These are phyloP conservation scores for Festucalex cinctus DNA, from an alignment of 2,113 vertebrate species.

Conservation along the genomic window DNA sequence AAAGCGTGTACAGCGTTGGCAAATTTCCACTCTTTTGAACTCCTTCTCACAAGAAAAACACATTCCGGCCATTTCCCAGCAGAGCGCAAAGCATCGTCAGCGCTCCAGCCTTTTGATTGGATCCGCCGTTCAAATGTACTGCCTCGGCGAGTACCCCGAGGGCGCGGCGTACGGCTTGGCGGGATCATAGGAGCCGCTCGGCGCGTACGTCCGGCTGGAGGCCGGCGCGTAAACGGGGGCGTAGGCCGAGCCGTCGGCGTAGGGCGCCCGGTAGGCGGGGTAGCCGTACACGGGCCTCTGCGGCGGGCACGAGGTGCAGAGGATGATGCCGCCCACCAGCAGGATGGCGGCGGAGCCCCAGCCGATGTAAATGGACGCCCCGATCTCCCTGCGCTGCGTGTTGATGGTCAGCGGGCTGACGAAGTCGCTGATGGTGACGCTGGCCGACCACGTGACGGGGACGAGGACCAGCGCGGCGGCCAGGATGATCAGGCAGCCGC, in stretches of 20 bases:
- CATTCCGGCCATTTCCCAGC: slow-evolving; percentile 2
- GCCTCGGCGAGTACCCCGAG: slow-evolving; percentile 36
- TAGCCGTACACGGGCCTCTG: slow-evolving; percentile 42
- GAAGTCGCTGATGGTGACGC: slow-evolving; percentile 69
- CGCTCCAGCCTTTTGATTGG: too few species aligned
- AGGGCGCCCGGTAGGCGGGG: slow-evolving; percentile 27
- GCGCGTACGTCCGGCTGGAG: slow-evolving; percentile 47
- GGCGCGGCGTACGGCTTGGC: slow-evolving; percentile 56
- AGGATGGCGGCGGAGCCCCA: slow-evolving; percentile 62
- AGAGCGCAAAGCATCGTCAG: too few species aligned
- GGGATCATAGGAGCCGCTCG: slow-evolving; percentile 42
- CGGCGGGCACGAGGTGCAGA: slow-evolving; percentile 73
- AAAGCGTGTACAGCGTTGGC: too few species aligned
- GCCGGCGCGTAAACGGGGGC: slow-evolving; percentile 52
- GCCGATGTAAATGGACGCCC: slow-evolving; percentile 72
- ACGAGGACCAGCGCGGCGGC: slow-evolving; percentile 60
- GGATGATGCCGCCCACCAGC: slow-evolving; percentile 68
- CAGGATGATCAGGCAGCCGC: slow-evolving; percentile 62
- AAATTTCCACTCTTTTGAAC: too few species aligned
- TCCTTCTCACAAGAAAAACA: neutral
- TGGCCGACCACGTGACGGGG: slow-evolving; percentile 71
- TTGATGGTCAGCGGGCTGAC: slow-evolving; percentile 41
- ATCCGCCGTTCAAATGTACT: slow-evolving; percentile 40
- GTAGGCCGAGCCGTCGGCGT: slow-evolving; percentile 46
- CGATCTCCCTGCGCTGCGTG: slow-evolving; percentile 68